Evolutionary conservation across 2,888 invertebrate species (phyloP), one percentile per base, ranked within the genome.

Genomic region (Phaonia tiefii): DNA sequence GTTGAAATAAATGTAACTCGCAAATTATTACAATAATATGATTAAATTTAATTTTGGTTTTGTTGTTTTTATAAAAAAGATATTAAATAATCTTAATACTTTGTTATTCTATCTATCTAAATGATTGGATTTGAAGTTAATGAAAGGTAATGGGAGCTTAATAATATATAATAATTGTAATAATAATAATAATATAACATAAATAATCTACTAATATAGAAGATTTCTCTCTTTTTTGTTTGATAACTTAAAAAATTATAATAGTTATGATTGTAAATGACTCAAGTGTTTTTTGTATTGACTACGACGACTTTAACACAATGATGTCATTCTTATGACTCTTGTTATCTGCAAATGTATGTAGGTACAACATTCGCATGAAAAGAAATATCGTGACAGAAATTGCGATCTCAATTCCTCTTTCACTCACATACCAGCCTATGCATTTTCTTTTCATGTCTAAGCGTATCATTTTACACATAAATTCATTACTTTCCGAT

Each of bases 191-290:
- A 31, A 8, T 31, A 31, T 31, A 42, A 7, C 42, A 20, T 20
- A 17, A 67, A 54, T 70, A 78, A 78, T 75, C 81, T 78, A 78
- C 77, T 81, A 78, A 81, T 81, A 81, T 81, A 81, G 81, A 81
- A 81, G 78, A 78, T 81, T 76, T 49, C 10, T 49, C n/a, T n/a
- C n/a, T n/a, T n/a, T n/a, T n/a, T n/a, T n/a, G n/a, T n/a, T n/a
- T n/a, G n/a, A n/a, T n/a, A n/a, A n/a, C n/a, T n/a, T n/a, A n/a
- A n/a, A n/a, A n/a, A n/a, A n/a, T n/a, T n/a, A n/a, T n/a, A n/a
- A n/a, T n/a, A n/a, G n/a, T 20, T 4, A 13, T 67, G 25, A 15
- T 51, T 31, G 15, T 70, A 22, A 31, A 46, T 70, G 39, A 39
- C 44, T 51, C 22, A 26, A 31, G 31, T 31, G 31, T 31, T n/a